A percentile compares a stretch with the other conserved stretches of the same genome.
Conservation (phyloP, 2,797 vertebrate genomes). For the Scarus forsteni region DNA sequence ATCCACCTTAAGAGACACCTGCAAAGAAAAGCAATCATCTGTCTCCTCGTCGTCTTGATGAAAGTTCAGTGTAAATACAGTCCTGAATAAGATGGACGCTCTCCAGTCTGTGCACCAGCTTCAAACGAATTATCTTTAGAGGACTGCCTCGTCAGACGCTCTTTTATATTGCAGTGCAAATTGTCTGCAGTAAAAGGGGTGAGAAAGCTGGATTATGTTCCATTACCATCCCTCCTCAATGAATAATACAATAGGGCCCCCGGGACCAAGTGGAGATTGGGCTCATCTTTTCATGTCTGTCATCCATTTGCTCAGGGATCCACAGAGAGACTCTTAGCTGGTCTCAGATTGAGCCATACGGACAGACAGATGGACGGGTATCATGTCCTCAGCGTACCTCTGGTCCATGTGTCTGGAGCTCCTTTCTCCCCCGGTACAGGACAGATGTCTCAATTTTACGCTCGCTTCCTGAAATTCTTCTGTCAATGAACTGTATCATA, state of each 20-base stretch:
- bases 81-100: conserved; percentile 34
- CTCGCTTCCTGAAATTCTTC: conserved; percentile 28
- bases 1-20: conserved; percentile 10
- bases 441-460: conserved; percentile 57
- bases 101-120: conserved; percentile 24
- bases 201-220: conserved; percentile 63
- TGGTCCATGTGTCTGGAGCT: conserved; percentile 24
- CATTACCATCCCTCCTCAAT: conserved; percentile 56
- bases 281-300: conserved; percentile 53
- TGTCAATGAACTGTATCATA: too few relatives aligned
- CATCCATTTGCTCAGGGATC: conserved; percentile 41
- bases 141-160: conserved; percentile 31
- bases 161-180: conserved; percentile 52
- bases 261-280: conserved; percentile 59
- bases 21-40: conserved; percentile 39
- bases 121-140: conserved; percentile 47
- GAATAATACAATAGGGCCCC: conserved; percentile 70
- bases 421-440: conserved; percentile 27
- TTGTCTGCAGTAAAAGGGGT: conserved; percentile 58
- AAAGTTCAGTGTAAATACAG: conserved; percentile 46
- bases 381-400: conserved; percentile 2
- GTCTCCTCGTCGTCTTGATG: conserved; percentile 21
- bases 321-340: conserved; percentile 21
- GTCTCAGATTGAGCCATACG: conserved; percentile 41
- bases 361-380: conserved; percentile 16